Evolutionary conservation across 1,140 invertebrate genomes (phyloP), one percentile per base, ranked within the genome.

Genomic region (Atta texana): DNA sequence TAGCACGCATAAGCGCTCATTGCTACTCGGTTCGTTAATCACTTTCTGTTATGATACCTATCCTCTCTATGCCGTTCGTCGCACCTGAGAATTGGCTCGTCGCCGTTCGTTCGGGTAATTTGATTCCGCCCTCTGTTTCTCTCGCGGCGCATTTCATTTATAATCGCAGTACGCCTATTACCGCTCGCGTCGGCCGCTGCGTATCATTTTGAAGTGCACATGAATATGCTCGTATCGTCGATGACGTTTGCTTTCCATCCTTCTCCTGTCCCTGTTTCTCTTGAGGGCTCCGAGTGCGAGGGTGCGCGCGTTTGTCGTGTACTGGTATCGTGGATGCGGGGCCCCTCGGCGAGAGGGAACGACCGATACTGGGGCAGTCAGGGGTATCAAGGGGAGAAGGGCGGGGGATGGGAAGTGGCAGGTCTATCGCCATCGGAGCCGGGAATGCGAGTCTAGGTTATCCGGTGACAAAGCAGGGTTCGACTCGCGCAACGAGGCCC

Each of bases 381-480:
- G 51, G 14, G 49, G 57, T 12, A 21, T 14, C 28, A 12, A 28
- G 55, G n/a, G 55, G 16, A 16, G 76, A 34, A 16, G 59, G 55
- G 21, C 21, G 55, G 77, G 57, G 51, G 84, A 81, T 72, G 71
- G 78, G 74, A 85, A 85, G 68, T 72, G 85, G 68, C 66, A 66
- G 88, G 71, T 93, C 91, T 93, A 93, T 93, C 91, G 92, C 92
- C 91, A 93, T 90, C 92, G 92, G 92, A 93, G 91, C 90, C 85
- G 91, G 92, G 91, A 93, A 93, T 88, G 91, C 91, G 91, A 93
- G 88, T 93, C 93, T 94, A 92, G 92, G 92, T 92, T 94, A 94
- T 94, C 93, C 91, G 93, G 92, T 94, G 93, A 94, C 93, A 94
- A 94, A 94, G 93, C 93, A 88, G 87, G 87, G 87, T 90, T 90